Evolutionary conservation across 2,888 invertebrate genomes (phyloP), one percentile per base, ranked within the genome.

Genomic region (Agonum fuliginosum): DNA sequence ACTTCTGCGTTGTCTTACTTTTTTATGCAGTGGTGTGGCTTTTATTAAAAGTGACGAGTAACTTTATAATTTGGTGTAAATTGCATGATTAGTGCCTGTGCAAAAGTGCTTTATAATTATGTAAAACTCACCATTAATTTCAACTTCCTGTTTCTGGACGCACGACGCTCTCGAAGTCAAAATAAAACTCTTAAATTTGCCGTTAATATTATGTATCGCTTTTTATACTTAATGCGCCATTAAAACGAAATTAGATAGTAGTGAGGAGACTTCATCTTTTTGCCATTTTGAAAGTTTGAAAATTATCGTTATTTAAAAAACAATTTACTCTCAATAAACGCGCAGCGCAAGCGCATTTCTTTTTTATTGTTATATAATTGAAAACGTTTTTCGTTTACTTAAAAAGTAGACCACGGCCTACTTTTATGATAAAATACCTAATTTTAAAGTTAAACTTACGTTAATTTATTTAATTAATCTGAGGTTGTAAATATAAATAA

Each of bases 61-160:
- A 54, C 22, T 54, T 54, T 54, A 22, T 54, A 54, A 54, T 54
- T 54, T 22, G 54, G 54, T 54, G 54, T 24, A 54, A 54, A 54
- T 54, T 54, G 54, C 54, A 54, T 54, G 54, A 54, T 54, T 54
- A 22, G 24, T 54, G 24, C 22, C 22, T 54, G 54, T 20, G 24
- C 24, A 54, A 22, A 54, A 24, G 54, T 54, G 54, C 54, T 54
- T 54, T 54, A 24, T 54, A 54, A 54, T 54, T 54, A 54, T 54
- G 24, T 24, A 54, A 54, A 54, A 22, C 54, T 54, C 54, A 20
- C 22, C 24, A 54, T 54, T 54, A 54, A 54, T 54, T 22, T 22
- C 22, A 54, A 54, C 24, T 54, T 54, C 54, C 54, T 54, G 54
- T 54, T n/a, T 22, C 54, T 46, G 46, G n/a, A n/a, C n/a, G n/a